Evolutionary conservation across 2,888 invertebrate species (phyloP), one percentile per base, ranked within the genome.

Genomic region (Eupithecia subumbrata): DNA sequence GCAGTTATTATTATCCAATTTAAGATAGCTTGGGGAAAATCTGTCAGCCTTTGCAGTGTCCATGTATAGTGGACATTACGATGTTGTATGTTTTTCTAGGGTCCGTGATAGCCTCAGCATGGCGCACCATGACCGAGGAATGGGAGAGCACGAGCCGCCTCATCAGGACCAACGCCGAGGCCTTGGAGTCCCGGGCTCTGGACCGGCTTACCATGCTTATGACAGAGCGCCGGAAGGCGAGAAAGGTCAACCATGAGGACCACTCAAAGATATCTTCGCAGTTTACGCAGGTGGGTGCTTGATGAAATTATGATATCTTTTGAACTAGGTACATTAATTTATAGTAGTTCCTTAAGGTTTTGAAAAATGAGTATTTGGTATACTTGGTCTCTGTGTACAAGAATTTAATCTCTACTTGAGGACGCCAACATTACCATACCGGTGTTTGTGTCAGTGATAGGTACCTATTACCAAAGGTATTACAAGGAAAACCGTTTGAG

Each of bases 201-300:
- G 98, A 98, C 84, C 97, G 97, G 82, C 95, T 99, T 80, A 96
- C 96, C 81, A 95, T 96, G 63, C 96, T 99, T 76, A 97, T 98
- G 89, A 95, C 96, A n/a, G 99, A 99, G 87, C 97, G 99, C 89
- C 96, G 98, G 86, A 97, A 97, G 89, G 96, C 98, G 7, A 96
- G 97, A 82, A 98, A 98, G 90, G 95, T 96, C 72, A 98, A 98
- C 88, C 97, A 97, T 86, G 99, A 99, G 87, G 98, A 99, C 87
- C 97, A 98, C 87, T 96, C 96, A 77, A 97, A 98, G 89, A 97
- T 98, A 84, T 96, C 97, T 71, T 96, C 97, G 74, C 97, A 98
- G 87, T 97, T 98, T 86, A 96, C 96, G 83, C 97, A 97, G 95
- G 98, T 94, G 85, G 75, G 88, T 77, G 52, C 4, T 22, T 22